Evolutionary conservation across 2,888 invertebrate genomes (phyloP), one percentile per base, ranked within the genome.

Genomic region (Orchesella flavescens): DNA sequence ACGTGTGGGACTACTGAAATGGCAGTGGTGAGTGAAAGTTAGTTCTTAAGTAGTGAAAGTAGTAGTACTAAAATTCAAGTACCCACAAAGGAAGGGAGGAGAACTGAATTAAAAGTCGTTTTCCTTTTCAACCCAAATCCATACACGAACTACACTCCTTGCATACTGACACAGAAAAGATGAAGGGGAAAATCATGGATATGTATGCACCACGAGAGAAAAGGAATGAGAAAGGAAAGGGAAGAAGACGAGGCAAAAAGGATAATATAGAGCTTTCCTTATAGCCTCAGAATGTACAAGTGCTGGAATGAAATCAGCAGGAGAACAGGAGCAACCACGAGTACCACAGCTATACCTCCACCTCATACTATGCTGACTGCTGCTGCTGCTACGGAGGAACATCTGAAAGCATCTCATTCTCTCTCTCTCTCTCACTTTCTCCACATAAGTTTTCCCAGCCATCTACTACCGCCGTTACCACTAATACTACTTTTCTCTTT

Each of bases 21-120:
- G 65, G 65, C 44, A 24, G 78, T 46, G 61, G 65, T 61, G 78
- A 71, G 57, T 65, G 68, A 79, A 79, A 79, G 72, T 79, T 79
- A 34, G 61, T 72, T 73, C 59, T 80, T 59, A 73, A 80, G 73
- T 80, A 73, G 59, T 66, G 44, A 49, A 34, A 13, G 49, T 23
- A 44, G 49, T 63, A 24, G 61, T 68, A 49, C 73, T 73, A 80
- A 80, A 73, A 73, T 68, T 73, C 73, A 80, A 80, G 73, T 73
- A 79, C 72, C 79, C 79, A 79, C 79, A 74, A 55, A 80, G 80
- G 80, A 80, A 66, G 68, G 23, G 61, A 69, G 68, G 57, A 65
- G 78, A 78, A 71, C 78, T 71, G 78, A 78, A 78, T 78, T 78
- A 78, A 78, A 78, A 77, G 76, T 77, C 77, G 77, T 69, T 77